These are phyloP conservation scores for Epizoanthus scotinus DNA, from an alignment of 92 coral and sea anemone genomes.

Conservation along the genomic window DNA sequence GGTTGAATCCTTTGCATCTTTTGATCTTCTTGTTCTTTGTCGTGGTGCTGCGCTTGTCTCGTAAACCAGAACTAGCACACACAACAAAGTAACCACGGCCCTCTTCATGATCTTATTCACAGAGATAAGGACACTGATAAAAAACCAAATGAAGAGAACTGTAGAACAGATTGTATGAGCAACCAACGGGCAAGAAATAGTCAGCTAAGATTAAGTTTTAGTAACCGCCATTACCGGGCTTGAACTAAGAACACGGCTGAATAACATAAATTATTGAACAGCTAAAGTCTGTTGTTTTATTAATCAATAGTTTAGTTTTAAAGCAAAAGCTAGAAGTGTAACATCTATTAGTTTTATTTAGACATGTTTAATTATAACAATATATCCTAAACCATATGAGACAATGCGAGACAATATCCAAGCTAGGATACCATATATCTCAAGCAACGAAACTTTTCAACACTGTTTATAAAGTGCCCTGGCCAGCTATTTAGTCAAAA, in stretches of 20 bases:
- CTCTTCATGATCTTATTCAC: conserved; percentile 21
- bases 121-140: conserved; percentile 8
- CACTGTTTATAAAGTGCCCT: not conserved
- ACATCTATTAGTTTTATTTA: conserved; percentile 25
- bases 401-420: not conserved
- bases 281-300: conserved; percentile 25
- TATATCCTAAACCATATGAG: not conserved
- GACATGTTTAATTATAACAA: not conserved
- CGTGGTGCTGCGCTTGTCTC: conserved; percentile 32
- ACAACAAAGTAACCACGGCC: not conserved
- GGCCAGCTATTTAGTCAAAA: conserved; percentile 1
- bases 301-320: conserved; percentile 13
- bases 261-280: conserved; percentile 28
- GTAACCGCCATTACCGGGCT: conserved; percentile 23
- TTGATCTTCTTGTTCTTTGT: conserved; percentile 14
- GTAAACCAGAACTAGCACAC: conserved; percentile 9
- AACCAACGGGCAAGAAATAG: conserved; percentile 26
- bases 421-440: not conserved
- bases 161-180: not conserved
- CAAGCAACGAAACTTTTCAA: not conserved
- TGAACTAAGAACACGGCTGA: not conserved
- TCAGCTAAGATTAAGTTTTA: conserved; percentile 11
- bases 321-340: conserved; percentile 24
- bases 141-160: conserved; percentile 3
- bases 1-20: conserved; percentile 6